These are phyloP conservation scores for Tretioscincus oriximinensis DNA, from an alignment of 2,113 vertebrate species.

Conservation along the genomic window DNA sequence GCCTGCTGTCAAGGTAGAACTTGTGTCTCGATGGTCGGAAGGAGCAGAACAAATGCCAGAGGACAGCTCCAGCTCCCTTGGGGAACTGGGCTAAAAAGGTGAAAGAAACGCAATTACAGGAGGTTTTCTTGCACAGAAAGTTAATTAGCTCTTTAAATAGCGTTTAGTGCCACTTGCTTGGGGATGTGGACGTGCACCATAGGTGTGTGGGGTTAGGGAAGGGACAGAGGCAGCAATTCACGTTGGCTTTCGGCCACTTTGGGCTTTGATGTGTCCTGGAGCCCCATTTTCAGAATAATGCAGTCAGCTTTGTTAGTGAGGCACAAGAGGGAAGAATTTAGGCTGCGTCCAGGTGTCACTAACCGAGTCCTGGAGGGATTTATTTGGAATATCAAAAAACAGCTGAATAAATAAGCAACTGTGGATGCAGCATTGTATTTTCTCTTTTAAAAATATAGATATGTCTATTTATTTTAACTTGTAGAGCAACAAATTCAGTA, in stretches of 20 bases:
- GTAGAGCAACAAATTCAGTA: too few species aligned
- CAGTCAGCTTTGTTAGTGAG: too few species aligned
- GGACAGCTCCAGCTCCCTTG: conserved; percentile 67
- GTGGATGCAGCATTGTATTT: too few species aligned
- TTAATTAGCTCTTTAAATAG: conserved; percentile 78
- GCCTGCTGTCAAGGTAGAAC: conserved; percentile 52
- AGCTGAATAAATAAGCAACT: too few species aligned
- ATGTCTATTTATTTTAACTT: too few species aligned
- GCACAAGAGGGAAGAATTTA: background rate
- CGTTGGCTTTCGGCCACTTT: background rate
- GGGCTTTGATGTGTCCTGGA: background rate
- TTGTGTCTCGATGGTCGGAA: conserved; percentile 55
- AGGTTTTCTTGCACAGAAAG: conserved; percentile 70
- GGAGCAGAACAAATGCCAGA: conserved; percentile 69
- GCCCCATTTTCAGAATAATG: background rate
- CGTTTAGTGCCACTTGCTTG: conserved; percentile 65
- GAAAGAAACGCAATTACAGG: conserved; percentile 71
- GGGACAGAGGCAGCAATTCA: background rate
- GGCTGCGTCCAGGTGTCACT: background rate
- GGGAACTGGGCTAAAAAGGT: conserved; percentile 55
- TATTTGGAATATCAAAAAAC: too few species aligned
- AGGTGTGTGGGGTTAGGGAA: conserved; percentile 37
- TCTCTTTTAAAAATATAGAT: too few species aligned
- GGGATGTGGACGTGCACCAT: conserved; percentile 57
- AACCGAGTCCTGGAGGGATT: too few species aligned